Evolutionary conservation across 2,797 vertebrate species (phyloP), one percentile per base, ranked within the genome.

Genomic region (Natrix natrix): DNA sequence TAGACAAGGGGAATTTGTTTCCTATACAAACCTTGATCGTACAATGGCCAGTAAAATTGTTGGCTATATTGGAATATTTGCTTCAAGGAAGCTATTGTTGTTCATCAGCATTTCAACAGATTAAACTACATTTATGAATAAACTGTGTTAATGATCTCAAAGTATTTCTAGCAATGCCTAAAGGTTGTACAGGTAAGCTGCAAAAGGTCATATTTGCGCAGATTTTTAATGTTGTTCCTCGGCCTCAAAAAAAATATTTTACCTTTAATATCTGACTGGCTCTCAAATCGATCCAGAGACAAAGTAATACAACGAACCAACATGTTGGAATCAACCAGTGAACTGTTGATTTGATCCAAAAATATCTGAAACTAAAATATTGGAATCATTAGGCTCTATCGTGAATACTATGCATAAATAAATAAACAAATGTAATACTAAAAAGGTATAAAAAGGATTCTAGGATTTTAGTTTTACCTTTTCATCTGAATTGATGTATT

Each of bases 321-420:
- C 99, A 99, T 99, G 97, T 99, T 99, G 0, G 99, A 99, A 97
- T 99, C 99, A 93, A 99, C 99, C 93, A 99, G 95, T 0, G 99
- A 99, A 94, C 99, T 99, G 98, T 99, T 99, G 97, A 99, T 99
- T 97, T 99, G 99, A 28, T 98, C 99, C 96, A 99, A 97, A 97
- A 99, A 99, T 93, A 98, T 98, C 98, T 99, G 99, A 97, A 99
- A 99, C 99, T 99, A 91, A 91, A 97, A 12, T 78, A 94, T 94
- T 28, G 1, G 8, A 20, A 26, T n/a, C 17, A 89, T 93, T 89
- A 93, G 87, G 48, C 52, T 91, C 37, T 86, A 87, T 86, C n/a
- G 11, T 60, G 1, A 1, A 0, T 55, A 60, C 37, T 87, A 93
- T 43, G 0, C 60, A 74, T 16, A 37, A 74, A 74, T 17, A 74